These are phyloP conservation scores for Anas bernieri DNA, from an alignment of 2,797 vertebrate genomes.

Conservation along the genomic window DNA sequence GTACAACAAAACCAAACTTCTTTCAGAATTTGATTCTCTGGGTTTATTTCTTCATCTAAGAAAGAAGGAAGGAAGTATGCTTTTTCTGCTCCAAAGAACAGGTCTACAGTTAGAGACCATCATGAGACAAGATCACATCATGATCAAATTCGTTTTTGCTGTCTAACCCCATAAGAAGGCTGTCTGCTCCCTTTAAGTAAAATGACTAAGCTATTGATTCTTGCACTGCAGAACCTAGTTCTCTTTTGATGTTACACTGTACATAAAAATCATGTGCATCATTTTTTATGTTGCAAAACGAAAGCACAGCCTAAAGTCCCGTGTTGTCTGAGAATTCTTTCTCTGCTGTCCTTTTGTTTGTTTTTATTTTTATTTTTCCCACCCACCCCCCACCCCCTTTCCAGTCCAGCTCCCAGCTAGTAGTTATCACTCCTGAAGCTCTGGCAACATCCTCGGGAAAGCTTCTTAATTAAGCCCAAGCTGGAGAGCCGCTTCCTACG, in stretches of 20 bases:
- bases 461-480: constrained; percentile 57
- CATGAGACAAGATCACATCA: constrained; percentile 44
- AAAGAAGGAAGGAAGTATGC: constrained; percentile 53
- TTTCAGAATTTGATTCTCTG: constrained; percentile 47
- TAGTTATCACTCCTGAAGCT: constrained; percentile 72
- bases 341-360: constrained; percentile 48
- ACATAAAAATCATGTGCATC: constrained; percentile 65
- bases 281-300: constrained; percentile 48
- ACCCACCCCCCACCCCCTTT: not conserved
- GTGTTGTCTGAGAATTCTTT: constrained; percentile 77
- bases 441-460: constrained; percentile 69
- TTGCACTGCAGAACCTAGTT: constrained; percentile 71
- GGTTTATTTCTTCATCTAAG: constrained; percentile 65
- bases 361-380: no score
- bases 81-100: constrained; percentile 68
- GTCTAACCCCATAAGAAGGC: constrained; percentile 67
- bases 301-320: constrained; percentile 71
- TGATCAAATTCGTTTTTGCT: constrained; percentile 64
- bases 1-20: constrained; percentile 68
- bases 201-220: constrained; percentile 80
- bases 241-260: constrained; percentile 54
- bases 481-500: constrained; percentile 56
- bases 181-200: constrained; percentile 72
- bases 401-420: constrained; percentile 51
- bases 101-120: constrained; percentile 51